Evolutionary conservation across 2,888 invertebrate genomes (phyloP), one percentile per base, ranked within the genome.

Genomic region (Blomia tropicalis): DNA sequence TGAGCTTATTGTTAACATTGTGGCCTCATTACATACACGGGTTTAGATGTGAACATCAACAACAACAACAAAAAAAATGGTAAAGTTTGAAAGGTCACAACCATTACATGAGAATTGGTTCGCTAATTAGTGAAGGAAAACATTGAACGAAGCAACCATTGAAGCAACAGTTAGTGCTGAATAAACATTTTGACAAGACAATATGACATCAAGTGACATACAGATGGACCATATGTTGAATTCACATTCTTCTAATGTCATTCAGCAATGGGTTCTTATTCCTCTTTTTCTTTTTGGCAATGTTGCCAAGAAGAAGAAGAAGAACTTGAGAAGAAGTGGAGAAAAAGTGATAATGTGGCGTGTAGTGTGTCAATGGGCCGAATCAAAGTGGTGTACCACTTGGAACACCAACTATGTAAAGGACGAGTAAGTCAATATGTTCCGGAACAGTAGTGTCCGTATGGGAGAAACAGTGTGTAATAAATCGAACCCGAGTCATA

Each of bases 71-170:
- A n/a, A n/a, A n/a, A n/a, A n/a, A n/a, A n/a, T n/a, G n/a, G n/a
- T n/a, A n/a, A n/a, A n/a, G n/a, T n/a, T n/a, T n/a, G n/a, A n/a
- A n/a, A n/a, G n/a, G 7, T 7, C 51, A 47, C 23, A 11, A 47
- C 11, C 7, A 47, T 47, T 47, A 47, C 51, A 47, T 47, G 51
- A 47, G 51, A 47, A 47, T 47, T 47, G 51, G 7, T 11, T 7
- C 27, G 51, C 51, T 47, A 47, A 47, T 47, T 47, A 47, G 51
- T n/a, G 51, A 47, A 47, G 7, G 51, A 7, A 47, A 47, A 47
- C 51, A 47, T 25, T 22, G n/a, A 7, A 47, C 23, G 11, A 47
- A n/a, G 7, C 51, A 14, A 14, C 11, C 27, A 47, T 27, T 47
- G 41, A 41, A n/a, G n/a, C n/a, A 41, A 47, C 22, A 47, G 51